Base-by-base conservation (phyloP, 2,888 invertebrate species). In the Aspidiotus rigidus region DNA sequence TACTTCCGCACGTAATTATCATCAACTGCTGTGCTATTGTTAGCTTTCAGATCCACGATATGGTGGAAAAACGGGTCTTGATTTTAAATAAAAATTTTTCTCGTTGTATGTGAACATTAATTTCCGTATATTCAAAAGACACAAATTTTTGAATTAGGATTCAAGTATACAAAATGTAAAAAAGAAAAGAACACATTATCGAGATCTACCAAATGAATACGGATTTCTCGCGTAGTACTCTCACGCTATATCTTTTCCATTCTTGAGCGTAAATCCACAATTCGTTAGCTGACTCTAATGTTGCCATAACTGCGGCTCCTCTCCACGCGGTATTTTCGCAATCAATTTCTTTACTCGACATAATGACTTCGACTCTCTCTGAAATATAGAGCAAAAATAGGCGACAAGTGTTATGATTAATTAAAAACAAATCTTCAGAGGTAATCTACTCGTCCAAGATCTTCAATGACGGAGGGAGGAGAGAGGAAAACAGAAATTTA, bases 241-340 rank as follows among this genome's bases (percentile, higher is more conserved):
- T 85, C 1, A 94, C 85, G 1, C 94, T 93, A 77, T 83, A 86
- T 73, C 87, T 88, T 74, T 86, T 85, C 94, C 95, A 96, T 78
- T 96, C 95, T 42, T 81, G 80, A 71, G 86, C 85, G 69, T 85
- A 84, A 56, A 96, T 93, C 95, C 96, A 96, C 9, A 96, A 78
- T 77, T 96, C 96, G 72, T 91, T 89, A 0, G 93, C 91, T 0
- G 94, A 92, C 77, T 96, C 96, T 71, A 96, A 79, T 74, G 93
- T 93, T 0, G 93, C 91, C 84, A 96, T 86, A 10, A 96, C 90
- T 0, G 93, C 89, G 0, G 94, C 95, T 0, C 96, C 96, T 78
- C 95, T 95, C 96, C 96, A 96, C 0, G 89, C 85, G 0, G 28
- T 28, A 81, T 90, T 87, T 1, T 89, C 86, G 0, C 93, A 89